Evolutionary conservation across 1,140 invertebrate species (phyloP).

Genomic region (Nephila pilipes): DNA sequence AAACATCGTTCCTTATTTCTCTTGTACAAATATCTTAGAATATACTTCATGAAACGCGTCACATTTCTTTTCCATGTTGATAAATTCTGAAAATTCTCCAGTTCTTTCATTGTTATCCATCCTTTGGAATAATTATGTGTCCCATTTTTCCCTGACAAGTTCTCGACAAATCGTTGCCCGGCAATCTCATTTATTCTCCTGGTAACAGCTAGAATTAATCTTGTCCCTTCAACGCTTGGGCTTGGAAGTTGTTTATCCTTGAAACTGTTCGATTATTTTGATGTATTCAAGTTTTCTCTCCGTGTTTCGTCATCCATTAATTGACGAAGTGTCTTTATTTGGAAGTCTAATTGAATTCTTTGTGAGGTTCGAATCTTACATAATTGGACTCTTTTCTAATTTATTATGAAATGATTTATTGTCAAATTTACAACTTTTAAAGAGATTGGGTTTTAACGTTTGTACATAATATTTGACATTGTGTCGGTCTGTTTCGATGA

Average conservation of each 20-base stretch:
- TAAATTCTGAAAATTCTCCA: background rate
- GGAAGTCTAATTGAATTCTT: background rate
- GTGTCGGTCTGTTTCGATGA: no score
- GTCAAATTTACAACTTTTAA: no score
- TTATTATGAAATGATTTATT: background rate
- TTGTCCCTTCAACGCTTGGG: background rate
- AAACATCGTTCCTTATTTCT: background rate
- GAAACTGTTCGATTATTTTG: background rate
- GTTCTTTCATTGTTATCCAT: background rate
- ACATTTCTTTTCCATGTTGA: background rate
- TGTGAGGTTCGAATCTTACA: background rate
- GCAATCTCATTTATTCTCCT: slow-evolving; percentile 18
- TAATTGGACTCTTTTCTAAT: background rate
- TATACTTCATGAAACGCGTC: no score
- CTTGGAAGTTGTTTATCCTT: background rate
- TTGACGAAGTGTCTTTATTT: background rate
- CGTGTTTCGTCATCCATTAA: slow-evolving; percentile 20
- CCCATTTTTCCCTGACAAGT: slow-evolving; percentile 9
- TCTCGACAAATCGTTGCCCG: slow-evolving; percentile 20
- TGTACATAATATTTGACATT: no score
- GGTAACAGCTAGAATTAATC: background rate
- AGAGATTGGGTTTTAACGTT: no score
- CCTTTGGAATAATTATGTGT: background rate
- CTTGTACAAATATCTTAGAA: no score
- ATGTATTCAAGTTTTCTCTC: background rate